Percentiles rank a stretch among this genome's conserved stretches.
Conservation (phyloP, 2,888 invertebrate species). For the Apotomis turbidana region DNA sequence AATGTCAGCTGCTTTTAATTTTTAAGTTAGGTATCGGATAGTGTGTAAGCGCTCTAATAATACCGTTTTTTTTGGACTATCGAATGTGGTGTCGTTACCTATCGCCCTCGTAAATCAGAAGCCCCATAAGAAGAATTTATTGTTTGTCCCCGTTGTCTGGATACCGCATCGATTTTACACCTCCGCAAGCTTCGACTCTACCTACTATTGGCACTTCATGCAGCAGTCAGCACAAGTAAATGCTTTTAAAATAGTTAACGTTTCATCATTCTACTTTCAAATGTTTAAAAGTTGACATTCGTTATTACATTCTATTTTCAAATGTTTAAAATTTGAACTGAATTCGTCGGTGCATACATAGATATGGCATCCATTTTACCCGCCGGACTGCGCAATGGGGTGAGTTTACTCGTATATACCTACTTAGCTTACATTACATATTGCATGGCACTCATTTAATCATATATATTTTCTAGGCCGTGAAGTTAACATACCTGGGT, state of each 20-base stretch:
- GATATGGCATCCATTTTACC: constrained; percentile 73
- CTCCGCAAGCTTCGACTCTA: constrained; percentile 43
- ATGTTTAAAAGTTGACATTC: constrained; percentile 8
- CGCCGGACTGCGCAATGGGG: constrained; percentile 69
- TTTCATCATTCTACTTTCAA: background rate
- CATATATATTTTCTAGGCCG: background rate
- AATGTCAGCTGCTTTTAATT: too few relatives aligned
- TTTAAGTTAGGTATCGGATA: too few relatives aligned
- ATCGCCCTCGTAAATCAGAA: constrained; percentile 28
- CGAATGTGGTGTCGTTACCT: background rate
- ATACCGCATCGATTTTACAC: constrained; percentile 73
- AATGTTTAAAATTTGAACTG: constrained; percentile 3
- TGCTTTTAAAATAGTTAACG: constrained; percentile 1
- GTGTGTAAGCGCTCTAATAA: background rate
- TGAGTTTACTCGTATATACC: constrained; percentile 48
- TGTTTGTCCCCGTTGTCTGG: constrained; percentile 72
- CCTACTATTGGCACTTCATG: constrained; percentile 40
- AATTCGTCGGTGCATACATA: background rate
- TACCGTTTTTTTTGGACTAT: background rate
- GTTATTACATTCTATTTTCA: too few relatives aligned
- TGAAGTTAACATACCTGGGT: background rate
- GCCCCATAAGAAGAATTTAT: constrained; percentile 39
- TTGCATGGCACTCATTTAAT: background rate
- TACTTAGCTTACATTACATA: too few relatives aligned
- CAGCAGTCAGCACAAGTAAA: background rate